Conservation (phyloP, 2,797 vertebrate genomes). For the Catostomus latipinnis region DNA sequence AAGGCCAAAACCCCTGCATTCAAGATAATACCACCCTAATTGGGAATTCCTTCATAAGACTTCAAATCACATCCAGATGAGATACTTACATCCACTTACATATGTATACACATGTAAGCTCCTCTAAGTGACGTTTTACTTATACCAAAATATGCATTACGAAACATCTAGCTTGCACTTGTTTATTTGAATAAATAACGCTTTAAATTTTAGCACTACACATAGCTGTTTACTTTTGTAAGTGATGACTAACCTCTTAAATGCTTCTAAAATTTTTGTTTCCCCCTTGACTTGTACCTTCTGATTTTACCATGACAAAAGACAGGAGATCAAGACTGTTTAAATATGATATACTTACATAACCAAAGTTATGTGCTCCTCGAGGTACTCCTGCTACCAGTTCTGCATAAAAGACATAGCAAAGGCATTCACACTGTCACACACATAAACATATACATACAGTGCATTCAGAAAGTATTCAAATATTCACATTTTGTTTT, state of each 20-base stretch:
- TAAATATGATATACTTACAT: slow-evolving; percentile 81
- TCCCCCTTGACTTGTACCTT: slow-evolving; percentile 44
- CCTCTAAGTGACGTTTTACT: neutral
- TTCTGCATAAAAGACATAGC: slow-evolving; percentile 78
- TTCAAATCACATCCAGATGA: slow-evolving; percentile 87
- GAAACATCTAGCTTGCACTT: slow-evolving; percentile 7
- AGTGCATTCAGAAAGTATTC: no score
- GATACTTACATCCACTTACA: slow-evolving; percentile 44
- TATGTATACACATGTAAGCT: neutral
- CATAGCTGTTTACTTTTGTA: neutral
- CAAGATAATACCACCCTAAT: slow-evolving; percentile 67
- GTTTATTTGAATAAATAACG: slow-evolving; percentile 29
- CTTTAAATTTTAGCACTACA: neutral
- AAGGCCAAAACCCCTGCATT: slow-evolving; percentile 51
- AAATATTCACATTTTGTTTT: no score
- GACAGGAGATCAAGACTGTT: slow-evolving; percentile 23
- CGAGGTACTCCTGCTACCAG: slow-evolving; percentile 92
- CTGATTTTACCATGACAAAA: slow-evolving; percentile 7
- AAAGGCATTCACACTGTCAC: no score
- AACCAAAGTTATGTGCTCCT: slow-evolving; percentile 96
- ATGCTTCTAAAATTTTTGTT: slow-evolving; percentile 28
- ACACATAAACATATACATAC: no score
- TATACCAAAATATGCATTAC: neutral
- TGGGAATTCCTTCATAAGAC: slow-evolving; percentile 82
- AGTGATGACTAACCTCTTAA: neutral